These are phyloP conservation scores for Scopus umbretta DNA, from an alignment of 2,113 vertebrate genomes.

Conservation along the genomic window DNA sequence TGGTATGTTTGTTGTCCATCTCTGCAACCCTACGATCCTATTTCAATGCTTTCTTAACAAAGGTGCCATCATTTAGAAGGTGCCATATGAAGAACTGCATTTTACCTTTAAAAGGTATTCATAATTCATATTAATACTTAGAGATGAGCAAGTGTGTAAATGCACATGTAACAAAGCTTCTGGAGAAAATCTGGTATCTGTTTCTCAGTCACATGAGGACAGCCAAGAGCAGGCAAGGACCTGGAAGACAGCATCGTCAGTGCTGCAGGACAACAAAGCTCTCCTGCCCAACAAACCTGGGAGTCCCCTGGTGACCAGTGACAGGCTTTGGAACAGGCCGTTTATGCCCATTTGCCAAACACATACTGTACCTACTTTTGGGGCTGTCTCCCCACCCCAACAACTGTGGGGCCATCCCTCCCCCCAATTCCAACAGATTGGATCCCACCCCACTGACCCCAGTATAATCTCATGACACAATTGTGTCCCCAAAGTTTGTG, in stretches of 20 bases:
- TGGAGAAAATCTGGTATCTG: not conserved
- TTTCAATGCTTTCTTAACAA: not conserved
- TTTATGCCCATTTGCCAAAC: not conserved
- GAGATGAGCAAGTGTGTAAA: not conserved
- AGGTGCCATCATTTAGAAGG: not conserved
- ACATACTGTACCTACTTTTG: not conserved
- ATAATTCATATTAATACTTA: not conserved
- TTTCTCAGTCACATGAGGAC: not conserved
- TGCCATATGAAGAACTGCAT: not conserved
- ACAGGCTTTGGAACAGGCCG: not conserved
- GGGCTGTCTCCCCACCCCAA: not conserved
- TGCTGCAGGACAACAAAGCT: not conserved
- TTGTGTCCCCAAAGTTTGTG: not conserved
- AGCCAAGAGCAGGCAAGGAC: not conserved
- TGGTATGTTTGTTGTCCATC: not conserved
- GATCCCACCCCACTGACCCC: not conserved
- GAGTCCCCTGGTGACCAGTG: too few relatives aligned
- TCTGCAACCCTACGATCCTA: not conserved
- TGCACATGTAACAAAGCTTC: fast-evolving
- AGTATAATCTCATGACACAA: not conserved
- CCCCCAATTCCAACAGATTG: not conserved
- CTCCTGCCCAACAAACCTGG: not conserved
- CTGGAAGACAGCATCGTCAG: not conserved
- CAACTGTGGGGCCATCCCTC: not conserved
- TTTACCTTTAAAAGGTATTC: not conserved